phyloP scores from a whole-genome alignment of 2,888 invertebrate species.

The Drosophila siamana region DNA sequence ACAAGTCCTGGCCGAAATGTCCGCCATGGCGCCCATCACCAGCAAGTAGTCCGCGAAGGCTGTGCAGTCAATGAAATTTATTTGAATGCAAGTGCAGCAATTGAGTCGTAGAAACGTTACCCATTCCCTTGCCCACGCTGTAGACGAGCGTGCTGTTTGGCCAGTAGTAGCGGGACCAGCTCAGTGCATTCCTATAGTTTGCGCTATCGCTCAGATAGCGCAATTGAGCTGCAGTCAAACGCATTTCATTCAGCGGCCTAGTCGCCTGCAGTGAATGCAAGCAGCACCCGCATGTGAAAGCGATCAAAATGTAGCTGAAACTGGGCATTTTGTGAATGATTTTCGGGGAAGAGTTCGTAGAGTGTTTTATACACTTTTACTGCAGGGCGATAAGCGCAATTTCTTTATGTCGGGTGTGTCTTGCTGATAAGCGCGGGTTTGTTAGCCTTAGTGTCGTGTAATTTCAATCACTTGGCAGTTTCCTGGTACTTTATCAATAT shows the following conservation, averaged over 20 bases:
- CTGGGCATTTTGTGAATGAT: constrained; percentile 25
- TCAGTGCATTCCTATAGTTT: constrained; percentile 15
- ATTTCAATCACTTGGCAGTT: too few species aligned
- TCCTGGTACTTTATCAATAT: too few species aligned
- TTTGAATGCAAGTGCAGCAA: background rate
- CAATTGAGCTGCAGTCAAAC: constrained; percentile 24
- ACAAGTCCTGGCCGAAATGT: constrained; percentile 52
- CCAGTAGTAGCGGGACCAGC: constrained; percentile 48
- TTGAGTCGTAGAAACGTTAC: constrained; percentile 2
- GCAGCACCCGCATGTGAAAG: background rate
- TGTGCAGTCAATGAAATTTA: background rate
- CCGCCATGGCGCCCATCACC: constrained; percentile 47
- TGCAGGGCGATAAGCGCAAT: constrained; percentile 5
- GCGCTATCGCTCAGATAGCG: background rate
- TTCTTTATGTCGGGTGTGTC: background rate
- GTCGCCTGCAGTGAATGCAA: background rate
- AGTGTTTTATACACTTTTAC: constrained; percentile 11
- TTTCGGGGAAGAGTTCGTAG: background rate
- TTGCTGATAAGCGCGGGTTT: background rate
- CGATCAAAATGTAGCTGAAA: background rate
- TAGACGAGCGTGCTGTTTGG: constrained; percentile 48
- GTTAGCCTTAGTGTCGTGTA: background rate
- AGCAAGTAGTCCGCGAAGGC: constrained; percentile 3
- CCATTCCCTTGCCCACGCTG: constrained; percentile 43
- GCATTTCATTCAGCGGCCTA: constrained; percentile 26